Percentiles rank a stretch among this genome's conserved stretches.
phyloP scores from a whole-genome alignment of 1,140 invertebrate genomes.

The Ericerus pela region DNA sequence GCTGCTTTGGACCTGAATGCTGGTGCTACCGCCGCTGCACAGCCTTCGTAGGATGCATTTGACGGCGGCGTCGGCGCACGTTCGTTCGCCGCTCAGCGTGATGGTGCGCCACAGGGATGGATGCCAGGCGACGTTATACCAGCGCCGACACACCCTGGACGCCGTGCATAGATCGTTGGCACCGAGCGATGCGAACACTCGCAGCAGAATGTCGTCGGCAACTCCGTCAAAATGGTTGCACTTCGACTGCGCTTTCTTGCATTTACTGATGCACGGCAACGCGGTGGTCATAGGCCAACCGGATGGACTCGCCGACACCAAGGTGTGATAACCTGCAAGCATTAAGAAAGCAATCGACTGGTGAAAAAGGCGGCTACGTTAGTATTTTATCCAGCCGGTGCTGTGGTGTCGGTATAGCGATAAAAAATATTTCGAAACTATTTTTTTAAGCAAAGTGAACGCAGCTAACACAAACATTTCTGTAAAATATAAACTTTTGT shows the following conservation, averaged over 20 bases:
- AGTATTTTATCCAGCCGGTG: neutral
- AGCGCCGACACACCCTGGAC: slow-evolving; percentile 63
- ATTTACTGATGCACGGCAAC: slow-evolving; percentile 4
- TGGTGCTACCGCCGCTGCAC: slow-evolving; percentile 38
- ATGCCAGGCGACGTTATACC: slow-evolving; percentile 69
- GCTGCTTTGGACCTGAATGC: no score
- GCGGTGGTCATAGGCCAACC: slow-evolving; percentile 16
- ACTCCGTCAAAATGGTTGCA: slow-evolving; percentile 32
- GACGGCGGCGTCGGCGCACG: slow-evolving; percentile 52
- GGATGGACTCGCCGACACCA: slow-evolving; percentile 40
- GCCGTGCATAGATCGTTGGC: slow-evolving; percentile 62
- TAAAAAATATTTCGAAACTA: no score
- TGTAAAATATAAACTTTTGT: no score
- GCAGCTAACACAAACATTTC: no score
- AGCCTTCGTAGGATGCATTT: slow-evolving; percentile 44
- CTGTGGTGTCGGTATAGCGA: neutral
- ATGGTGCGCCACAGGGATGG: slow-evolving; percentile 59
- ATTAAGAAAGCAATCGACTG: slow-evolving; percentile 37
- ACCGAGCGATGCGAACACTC: slow-evolving; percentile 56
- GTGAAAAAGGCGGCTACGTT: neutral
- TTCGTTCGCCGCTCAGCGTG: slow-evolving; percentile 42
- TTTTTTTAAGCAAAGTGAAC: no score
- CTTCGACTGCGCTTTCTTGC: slow-evolving; percentile 22
- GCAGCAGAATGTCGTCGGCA: slow-evolving; percentile 38
- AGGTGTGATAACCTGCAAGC: slow-evolving; percentile 59